These are phyloP conservation scores for Dermolepida albohirtum DNA, from an alignment of 2,888 invertebrate species.

Conservation along the genomic window DNA sequence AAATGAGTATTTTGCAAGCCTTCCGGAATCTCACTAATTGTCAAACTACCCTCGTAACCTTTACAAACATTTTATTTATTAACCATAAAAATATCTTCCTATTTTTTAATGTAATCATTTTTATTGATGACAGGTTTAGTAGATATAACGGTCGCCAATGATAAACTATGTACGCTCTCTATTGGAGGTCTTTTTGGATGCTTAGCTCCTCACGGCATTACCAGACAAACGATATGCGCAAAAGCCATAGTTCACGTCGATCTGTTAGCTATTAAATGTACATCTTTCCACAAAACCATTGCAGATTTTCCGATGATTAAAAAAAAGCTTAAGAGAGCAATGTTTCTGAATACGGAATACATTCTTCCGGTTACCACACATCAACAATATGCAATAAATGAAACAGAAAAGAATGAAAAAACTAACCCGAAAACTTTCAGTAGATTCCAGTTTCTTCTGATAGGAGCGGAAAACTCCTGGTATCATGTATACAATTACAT, in stretches of 20 bases:
- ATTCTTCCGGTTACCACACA: constrained; percentile 1
- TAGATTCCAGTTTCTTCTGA: constrained; percentile 8
- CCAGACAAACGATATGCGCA: constrained; percentile 48
- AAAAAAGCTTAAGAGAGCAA: constrained; percentile 24
- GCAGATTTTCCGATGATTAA: constrained; percentile 16
- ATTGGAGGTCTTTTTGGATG: constrained; percentile 50
- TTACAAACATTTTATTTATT: no score
- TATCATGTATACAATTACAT: constrained; percentile 31
- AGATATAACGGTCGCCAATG: constrained; percentile 40
- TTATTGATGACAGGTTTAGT: constrained; percentile 23
- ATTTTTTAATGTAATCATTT: background rate
- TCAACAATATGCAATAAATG: background rate
- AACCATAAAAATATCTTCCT: no score
- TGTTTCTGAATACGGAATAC: constrained; percentile 36
- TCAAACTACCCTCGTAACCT: no score
- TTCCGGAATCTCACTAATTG: no score
- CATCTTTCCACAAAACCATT: constrained; percentile 9
- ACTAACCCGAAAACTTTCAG: background rate
- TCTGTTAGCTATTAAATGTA: constrained; percentile 42
- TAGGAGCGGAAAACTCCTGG: constrained; percentile 14
- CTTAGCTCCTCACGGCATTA: constrained; percentile 44
- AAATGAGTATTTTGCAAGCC: no score
- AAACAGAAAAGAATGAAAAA: background rate
- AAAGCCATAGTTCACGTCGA: constrained; percentile 45
- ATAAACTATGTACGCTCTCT: constrained; percentile 20